Evolutionary conservation across 1,140 invertebrate species (phyloP), one percentile per base, ranked within the genome.

Genomic region (Physella acuta): DNA sequence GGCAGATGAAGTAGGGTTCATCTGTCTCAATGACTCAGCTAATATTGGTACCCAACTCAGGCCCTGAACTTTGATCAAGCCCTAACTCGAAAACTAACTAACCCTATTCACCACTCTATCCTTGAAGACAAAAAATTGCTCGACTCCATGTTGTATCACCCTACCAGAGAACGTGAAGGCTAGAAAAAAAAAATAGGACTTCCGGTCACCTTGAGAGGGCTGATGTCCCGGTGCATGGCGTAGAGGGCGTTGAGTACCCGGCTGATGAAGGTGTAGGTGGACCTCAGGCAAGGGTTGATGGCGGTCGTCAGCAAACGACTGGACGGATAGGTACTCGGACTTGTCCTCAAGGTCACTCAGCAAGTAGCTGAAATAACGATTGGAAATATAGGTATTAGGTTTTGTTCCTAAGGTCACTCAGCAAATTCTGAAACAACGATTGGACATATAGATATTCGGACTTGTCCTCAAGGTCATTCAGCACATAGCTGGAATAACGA

Each of bases 271-370:
- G 28, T 68, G 63, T 78, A 83, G 0, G 79, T 82, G 0, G 78
- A 76, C 14, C 74, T 61, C 4, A 83, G 52, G 53, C 82, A 83
- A 0, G 82, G 82, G 49, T 81, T 82, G 0, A 83, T 71, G 3
- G 77, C 77, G 61, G n/a, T 76, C 74, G 37, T 82, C 75, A 8
- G 60, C 73, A 55, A 81, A 83, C 31, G 71, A 62, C 64, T 83
- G 81, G 26, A 77, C 70, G 20, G 78, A 73, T 31, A 74, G 49
- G 63, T 81, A 82, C 16, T 69, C 30, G 0, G 76, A 78, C 1
- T 71, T 64, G 65, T 81, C 78, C n/a, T 76, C 56, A 14, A 39
- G 65, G 24, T 82, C 80, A 17, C 63, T 61, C 39, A 81, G 65
- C 1, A 75, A 53, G 55, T 70, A 79, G 39, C 63, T 68, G 24